A percentile compares a stretch with the other conserved stretches of the same genome.
Conservation (phyloP, 2,888 invertebrate species). For the Callosobruchus maculatus region DNA sequence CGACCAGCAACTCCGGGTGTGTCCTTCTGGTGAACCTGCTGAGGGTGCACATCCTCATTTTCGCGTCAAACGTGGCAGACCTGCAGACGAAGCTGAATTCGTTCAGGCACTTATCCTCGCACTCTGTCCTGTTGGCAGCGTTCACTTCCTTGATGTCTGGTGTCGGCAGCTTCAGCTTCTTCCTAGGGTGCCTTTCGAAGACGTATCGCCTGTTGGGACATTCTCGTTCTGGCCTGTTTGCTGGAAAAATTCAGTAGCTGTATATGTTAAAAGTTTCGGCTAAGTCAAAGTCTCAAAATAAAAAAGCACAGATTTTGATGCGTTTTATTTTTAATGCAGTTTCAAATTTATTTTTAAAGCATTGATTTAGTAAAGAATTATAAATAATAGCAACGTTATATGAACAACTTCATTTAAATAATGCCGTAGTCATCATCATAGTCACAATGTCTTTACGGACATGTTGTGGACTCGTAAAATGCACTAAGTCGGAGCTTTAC, state of each 20-base stretch:
- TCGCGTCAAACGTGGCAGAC: slow-evolving; percentile 79
- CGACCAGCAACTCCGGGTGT: slow-evolving; percentile 78
- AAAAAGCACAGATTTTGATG: too few relatives aligned
- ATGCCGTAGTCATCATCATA: too few relatives aligned
- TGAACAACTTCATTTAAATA: too few relatives aligned
- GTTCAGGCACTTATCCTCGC: slow-evolving; percentile 85
- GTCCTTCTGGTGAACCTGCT: slow-evolving; percentile 81
- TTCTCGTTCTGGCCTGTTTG: slow-evolving; percentile 82
- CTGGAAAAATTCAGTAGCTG: slow-evolving; percentile 45
- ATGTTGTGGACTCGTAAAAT: too few relatives aligned
- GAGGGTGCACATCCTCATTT: slow-evolving; percentile 72
- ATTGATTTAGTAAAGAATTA: too few relatives aligned
- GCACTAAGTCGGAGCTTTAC: too few relatives aligned
- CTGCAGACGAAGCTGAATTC: slow-evolving; percentile 87
- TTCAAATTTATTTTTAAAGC: too few relatives aligned
- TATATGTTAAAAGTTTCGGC: too few relatives aligned
- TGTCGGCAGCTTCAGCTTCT: slow-evolving; percentile 75
- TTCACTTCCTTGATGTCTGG: slow-evolving; percentile 82
- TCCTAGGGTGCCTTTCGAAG: slow-evolving; percentile 82
- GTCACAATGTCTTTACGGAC: too few relatives aligned
- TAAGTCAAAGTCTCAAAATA: too few relatives aligned
- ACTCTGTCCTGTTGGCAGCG: slow-evolving; percentile 82
- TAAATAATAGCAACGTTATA: too few relatives aligned
- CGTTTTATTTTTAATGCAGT: too few relatives aligned
- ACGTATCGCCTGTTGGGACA: slow-evolving; percentile 86